Evolutionary conservation across 2,797 vertebrate genomes (phyloP).

Genomic region (Cossypha polioptera): DNA sequence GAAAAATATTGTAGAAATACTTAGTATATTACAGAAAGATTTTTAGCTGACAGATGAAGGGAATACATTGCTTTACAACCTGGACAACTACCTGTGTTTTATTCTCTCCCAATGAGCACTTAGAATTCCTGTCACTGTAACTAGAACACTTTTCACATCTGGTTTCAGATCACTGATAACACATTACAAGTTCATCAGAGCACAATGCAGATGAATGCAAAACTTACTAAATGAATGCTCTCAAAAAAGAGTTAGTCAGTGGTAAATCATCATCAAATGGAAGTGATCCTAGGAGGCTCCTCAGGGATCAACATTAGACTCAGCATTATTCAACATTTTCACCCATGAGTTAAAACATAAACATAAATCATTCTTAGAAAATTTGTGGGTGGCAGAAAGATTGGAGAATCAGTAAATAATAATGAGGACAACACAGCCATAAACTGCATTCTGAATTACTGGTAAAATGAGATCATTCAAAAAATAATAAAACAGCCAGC

Average conservation of each 20-base stretch:
- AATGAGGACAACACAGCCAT: background rate
- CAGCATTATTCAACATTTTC: slow-evolving; percentile 38
- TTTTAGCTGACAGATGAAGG: background rate
- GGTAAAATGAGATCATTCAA: background rate
- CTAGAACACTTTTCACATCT: background rate
- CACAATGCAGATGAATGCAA: background rate
- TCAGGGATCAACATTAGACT: slow-evolving; percentile 24
- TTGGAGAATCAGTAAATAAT: slow-evolving; percentile 30
- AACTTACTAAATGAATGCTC: slow-evolving; percentile 5
- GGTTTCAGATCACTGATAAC: background rate
- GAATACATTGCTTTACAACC: background rate
- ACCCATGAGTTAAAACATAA: slow-evolving; percentile 35
- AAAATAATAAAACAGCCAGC: background rate
- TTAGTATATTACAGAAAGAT: background rate
- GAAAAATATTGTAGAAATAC: background rate
- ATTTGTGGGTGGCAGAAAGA: slow-evolving; percentile 39
- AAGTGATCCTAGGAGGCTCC: background rate
- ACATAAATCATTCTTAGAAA: slow-evolving; percentile 44
- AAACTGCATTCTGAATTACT: background rate
- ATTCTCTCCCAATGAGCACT: background rate
- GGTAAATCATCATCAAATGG: slow-evolving; percentile 34
- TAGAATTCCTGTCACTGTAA: background rate
- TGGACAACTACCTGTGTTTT: background rate
- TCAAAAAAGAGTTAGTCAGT: slow-evolving; percentile 9
- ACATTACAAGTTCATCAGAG: slow-evolving; percentile 1